Conservation (phyloP, 2,888 invertebrate species). For the Caenorhabditis zanzibari region DNA sequence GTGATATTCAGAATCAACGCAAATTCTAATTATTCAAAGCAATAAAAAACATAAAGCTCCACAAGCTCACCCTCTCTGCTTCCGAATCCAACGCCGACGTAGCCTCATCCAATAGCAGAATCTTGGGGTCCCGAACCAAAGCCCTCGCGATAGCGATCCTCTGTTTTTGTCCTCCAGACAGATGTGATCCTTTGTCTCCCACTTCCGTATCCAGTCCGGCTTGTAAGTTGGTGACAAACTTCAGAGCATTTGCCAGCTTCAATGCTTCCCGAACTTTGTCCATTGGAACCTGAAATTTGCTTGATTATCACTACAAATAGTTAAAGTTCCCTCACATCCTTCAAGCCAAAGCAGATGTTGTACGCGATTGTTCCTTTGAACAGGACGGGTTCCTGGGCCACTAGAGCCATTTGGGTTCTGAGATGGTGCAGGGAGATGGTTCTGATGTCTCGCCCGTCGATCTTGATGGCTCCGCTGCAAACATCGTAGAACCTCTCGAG, state of each 20-base stretch:
- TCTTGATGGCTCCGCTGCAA: conserved; percentile 85
- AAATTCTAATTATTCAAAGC: too few species aligned
- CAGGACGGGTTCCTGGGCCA: conserved; percentile 93
- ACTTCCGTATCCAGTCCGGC: conserved; percentile 73
- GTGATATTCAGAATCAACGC: too few species aligned
- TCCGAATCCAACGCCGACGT: conserved; percentile 86
- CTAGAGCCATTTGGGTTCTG: conserved; percentile 91
- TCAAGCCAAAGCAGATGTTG: conserved; percentile 91
- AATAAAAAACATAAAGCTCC: too few species aligned
- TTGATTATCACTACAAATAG: background rate
- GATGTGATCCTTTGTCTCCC: conserved; percentile 89
- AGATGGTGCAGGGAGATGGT: conserved; percentile 88
- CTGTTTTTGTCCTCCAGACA: conserved; percentile 87
- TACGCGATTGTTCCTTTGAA: conserved; percentile 92
- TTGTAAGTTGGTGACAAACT: conserved; percentile 69
- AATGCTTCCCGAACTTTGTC: conserved; percentile 70
- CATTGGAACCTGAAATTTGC: conserved; percentile 19
- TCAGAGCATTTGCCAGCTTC: conserved; percentile 68
- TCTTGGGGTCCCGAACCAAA: background rate
- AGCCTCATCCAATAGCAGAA: conserved; percentile 82
- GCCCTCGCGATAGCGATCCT: background rate
- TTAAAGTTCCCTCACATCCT: conserved; percentile 41
- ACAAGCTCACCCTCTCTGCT: conserved; percentile 86
- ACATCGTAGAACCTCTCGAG: conserved; percentile 92
- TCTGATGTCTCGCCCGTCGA: conserved; percentile 86